Evolutionary conservation across 2,797 vertebrate species (phyloP).

Genomic region (Hippoglossus hippoglossus): DNA sequence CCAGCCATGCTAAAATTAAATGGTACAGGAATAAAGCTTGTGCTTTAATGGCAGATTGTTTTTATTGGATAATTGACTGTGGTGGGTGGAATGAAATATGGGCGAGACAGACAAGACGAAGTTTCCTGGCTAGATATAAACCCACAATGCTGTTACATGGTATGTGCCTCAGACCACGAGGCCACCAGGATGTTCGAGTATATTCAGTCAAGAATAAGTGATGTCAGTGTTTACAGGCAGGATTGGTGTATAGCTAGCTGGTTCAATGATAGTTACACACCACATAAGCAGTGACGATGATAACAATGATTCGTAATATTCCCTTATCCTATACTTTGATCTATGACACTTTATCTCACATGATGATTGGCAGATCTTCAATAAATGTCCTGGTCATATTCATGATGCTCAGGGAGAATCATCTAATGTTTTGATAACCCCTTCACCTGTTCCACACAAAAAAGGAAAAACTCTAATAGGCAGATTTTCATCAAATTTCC

Average conservation of each 20-base stretch:
- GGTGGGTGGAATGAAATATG: conserved; percentile 10
- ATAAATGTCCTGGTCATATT: conserved; percentile 14
- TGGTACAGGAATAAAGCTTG: neutral
- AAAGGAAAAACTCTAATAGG: conserved; percentile 9
- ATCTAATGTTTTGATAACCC: neutral
- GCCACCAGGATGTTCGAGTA: conserved; percentile 18
- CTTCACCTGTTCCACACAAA: neutral
- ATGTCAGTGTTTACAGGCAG: neutral
- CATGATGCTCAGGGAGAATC: neutral
- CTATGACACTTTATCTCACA: conserved; percentile 1
- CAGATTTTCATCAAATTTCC: conserved; percentile 28
- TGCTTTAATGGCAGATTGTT: conserved; percentile 15
- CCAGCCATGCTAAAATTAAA: neutral
- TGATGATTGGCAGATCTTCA: neutral
- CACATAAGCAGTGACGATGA: too few species aligned
- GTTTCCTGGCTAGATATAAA: conserved; percentile 34
- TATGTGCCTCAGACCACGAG: neutral
- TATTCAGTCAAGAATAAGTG: neutral
- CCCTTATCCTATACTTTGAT: neutral
- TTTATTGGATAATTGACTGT: conserved; percentile 10
- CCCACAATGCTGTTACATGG: conserved; percentile 19
- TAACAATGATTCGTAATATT: too few species aligned
- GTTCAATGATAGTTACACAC: too few species aligned
- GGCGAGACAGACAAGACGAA: conserved; percentile 11
- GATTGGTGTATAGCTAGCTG: too few species aligned